Evolutionary conservation across 2,888 invertebrate species (phyloP).

Genomic region (Eupithecia insigniata): DNA sequence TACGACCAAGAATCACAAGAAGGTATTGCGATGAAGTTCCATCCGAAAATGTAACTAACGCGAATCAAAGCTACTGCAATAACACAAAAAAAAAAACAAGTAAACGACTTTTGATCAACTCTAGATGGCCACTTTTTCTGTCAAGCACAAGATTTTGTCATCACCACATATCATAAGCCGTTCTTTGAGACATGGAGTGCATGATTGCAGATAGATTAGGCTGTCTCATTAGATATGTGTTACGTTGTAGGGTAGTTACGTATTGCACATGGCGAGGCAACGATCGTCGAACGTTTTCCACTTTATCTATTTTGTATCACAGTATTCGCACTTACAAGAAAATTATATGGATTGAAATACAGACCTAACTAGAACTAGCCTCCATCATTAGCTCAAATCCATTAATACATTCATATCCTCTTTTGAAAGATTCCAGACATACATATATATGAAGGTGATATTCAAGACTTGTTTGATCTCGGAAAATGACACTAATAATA

Average conservation of each 20-base stretch:
- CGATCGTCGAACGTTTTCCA: constrained; percentile 35
- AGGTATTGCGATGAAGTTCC: neutral
- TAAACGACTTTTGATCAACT: neutral
- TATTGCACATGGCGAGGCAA: constrained; percentile 29
- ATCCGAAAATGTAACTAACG: neutral
- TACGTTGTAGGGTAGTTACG: constrained; percentile 41
- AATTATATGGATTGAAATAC: neutral
- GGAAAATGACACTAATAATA: neutral
- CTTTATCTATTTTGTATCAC: constrained; percentile 29
- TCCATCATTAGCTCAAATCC: neutral
- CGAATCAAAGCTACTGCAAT: neutral
- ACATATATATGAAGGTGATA: no score
- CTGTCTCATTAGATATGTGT: constrained; percentile 44
- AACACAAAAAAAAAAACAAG: neutral
- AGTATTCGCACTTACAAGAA: neutral
- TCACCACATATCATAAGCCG: constrained; percentile 19
- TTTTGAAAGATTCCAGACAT: neutral
- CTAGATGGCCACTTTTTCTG: neutral
- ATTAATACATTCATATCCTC: neutral
- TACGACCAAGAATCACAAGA: neutral
- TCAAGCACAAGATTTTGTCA: constrained; percentile 8
- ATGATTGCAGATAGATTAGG: constrained; percentile 42
- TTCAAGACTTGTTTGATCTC: neutral
- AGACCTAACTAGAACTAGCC: neutral
- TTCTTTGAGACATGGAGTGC: constrained; percentile 12